phyloP scores from a whole-genome alignment of 2,113 vertebrate genomes.

The Uropsilus gracilis region DNA sequence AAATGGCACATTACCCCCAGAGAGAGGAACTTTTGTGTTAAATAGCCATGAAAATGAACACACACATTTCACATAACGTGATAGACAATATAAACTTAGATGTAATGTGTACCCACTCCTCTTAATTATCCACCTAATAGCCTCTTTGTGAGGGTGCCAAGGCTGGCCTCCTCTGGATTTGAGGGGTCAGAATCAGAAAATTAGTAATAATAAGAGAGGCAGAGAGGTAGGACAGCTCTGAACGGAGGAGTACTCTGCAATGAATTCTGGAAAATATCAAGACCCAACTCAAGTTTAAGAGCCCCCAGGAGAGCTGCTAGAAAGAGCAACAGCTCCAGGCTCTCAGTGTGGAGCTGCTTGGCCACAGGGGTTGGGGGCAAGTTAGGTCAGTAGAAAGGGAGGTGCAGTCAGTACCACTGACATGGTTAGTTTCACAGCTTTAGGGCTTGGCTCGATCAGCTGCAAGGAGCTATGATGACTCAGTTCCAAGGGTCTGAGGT shows the following conservation, averaged over 20 bases:
- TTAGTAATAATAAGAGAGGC: neutral
- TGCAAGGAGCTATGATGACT: neutral
- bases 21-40: conserved; percentile 58
- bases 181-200: neutral
- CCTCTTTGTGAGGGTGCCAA: neutral
- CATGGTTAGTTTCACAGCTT: neutral
- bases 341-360: neutral
- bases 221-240: neutral
- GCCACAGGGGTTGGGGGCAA: neutral
- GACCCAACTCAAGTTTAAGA: neutral
- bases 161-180: neutral
- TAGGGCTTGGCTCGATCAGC: neutral
- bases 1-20: conserved; percentile 66
- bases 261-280: neutral
- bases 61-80: neutral
- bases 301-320: neutral
- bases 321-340: neutral
- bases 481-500: neutral
- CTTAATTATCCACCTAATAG: conserved; percentile 17
- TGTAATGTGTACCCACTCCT: neutral
- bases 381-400: neutral
- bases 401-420: neutral
- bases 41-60: conserved; percentile 57
- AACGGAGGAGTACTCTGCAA: neutral
- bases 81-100: conserved; percentile 32